phyloP scores from a whole-genome alignment of 2,888 invertebrate species.

The Tinea pellionella region DNA sequence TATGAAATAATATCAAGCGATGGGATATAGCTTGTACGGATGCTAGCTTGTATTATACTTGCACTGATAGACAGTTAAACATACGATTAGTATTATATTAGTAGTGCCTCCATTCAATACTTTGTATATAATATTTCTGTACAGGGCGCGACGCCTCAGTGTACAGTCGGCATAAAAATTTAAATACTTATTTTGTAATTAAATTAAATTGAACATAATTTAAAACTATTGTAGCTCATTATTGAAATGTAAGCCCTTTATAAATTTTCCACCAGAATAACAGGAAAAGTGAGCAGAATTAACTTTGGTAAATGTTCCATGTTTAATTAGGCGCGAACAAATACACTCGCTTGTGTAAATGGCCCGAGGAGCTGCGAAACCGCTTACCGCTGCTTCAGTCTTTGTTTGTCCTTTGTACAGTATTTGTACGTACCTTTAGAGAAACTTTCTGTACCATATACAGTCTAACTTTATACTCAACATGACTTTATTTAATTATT shows the following conservation, averaged over 20 bases:
- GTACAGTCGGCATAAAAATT: too few relatives aligned
- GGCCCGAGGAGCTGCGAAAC: constrained; percentile 27
- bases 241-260: background rate
- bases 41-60: too few relatives aligned
- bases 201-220: too few relatives aligned
- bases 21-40: too few relatives aligned
- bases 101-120: too few relatives aligned
- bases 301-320: constrained; percentile 29
- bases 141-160: too few relatives aligned
- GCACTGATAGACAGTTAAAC: too few relatives aligned
- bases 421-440: background rate
- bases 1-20: too few relatives aligned
- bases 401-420: constrained; percentile 9
- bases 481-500: constrained; percentile 10
- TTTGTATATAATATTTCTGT: too few relatives aligned
- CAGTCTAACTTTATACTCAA: constrained; percentile 1
- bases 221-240: background rate
- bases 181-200: too few relatives aligned
- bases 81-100: too few relatives aligned
- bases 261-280: background rate
- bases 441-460: constrained; percentile 5
- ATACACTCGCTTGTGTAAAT: constrained; percentile 56
- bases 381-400: background rate
- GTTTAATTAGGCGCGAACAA: constrained; percentile 67
- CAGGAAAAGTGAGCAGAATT: constrained; percentile 3